These are phyloP conservation scores for Ornithoptera priamus DNA, from an alignment of 2,888 invertebrate species.

Conservation along the genomic window DNA sequence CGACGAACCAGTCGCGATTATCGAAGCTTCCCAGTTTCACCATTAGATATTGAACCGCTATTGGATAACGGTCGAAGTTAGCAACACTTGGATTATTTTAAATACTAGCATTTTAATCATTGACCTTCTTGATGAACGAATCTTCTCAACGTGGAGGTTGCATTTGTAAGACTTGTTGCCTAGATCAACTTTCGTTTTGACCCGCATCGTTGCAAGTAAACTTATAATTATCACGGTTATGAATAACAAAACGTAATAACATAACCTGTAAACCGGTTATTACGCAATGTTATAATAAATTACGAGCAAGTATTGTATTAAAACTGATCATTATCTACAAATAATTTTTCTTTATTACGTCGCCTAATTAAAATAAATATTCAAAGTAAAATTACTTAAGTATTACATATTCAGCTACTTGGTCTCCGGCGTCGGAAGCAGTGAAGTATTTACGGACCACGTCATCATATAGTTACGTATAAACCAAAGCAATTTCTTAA, in stretches of 20 bases:
- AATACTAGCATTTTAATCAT: slow-evolving; percentile 10
- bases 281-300: neutral
- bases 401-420: too few relatives aligned
- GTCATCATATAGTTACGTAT: too few relatives aligned
- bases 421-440: neutral
- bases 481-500: too few relatives aligned
- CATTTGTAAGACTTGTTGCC: slow-evolving; percentile 6
- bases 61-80: slow-evolving; percentile 6
- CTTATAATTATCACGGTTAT: slow-evolving; percentile 11
- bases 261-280: slow-evolving; percentile 7
- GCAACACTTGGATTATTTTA: slow-evolving; percentile 12
- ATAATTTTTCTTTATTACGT: slow-evolving; percentile 7
- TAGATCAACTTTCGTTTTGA: slow-evolving; percentile 22
- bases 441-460: neutral
- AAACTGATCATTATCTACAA: neutral
- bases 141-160: slow-evolving; percentile 13
- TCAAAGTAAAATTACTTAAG: neutral
- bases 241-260: slow-evolving; percentile 12
- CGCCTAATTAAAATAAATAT: neutral
- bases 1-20: slow-evolving; percentile 10
- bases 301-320: neutral
- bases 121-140: neutral
- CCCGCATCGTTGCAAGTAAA: slow-evolving; percentile 13
- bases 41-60: slow-evolving; percentile 8
- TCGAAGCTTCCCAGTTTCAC: slow-evolving; percentile 15